Evolutionary conservation across 2,797 vertebrate genomes (phyloP), one percentile per base, ranked within the genome.

Genomic region (Helarctos malayanus): DNA sequence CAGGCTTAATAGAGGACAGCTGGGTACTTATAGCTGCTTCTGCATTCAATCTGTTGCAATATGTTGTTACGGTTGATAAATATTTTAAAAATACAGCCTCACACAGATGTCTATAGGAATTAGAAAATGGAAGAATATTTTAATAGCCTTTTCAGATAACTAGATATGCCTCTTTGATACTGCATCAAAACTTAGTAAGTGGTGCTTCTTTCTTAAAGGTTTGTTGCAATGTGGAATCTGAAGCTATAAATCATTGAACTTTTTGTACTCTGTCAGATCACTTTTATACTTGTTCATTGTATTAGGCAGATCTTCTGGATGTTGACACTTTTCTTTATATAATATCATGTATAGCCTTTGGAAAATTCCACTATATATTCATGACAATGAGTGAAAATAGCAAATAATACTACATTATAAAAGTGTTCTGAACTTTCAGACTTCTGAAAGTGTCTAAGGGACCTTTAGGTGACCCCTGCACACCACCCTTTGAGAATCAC

Each of bases 91-190:
- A 61, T 93, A 45, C 76, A 84, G 45, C 69, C 23, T 83, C 65
- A 75, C 9, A 82, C 47, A 59, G 27, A 52, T 92, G 29, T 82
- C 35, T 65, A 5, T 15, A 91, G 45, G 68, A 76, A 32, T 96
- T 92, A 94, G 79, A 90, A 90, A 92, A 49, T 52, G 57, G 81
- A 38, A n/a, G 21, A 91, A 21, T 78, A 85, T 90, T 95, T 94
- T 59, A 87, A 32, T 73, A 92, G 69, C 25, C 35, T 63, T 95
- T 65, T 59, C 56, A 90, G 41, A 57, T 49, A 94, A 45, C 9
- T 89, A 21, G 35, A 52, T 95, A 57, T 78, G 89, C 21, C 41
- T 84, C 82, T 86, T 86, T 86, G 13, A 78, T 95, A 59, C 21
- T 65, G 56, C 6, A 54, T 86, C 57, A 86, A 86, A 89, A 41